Percentiles rank a stretch among this genome's conserved stretches.
Conservation (phyloP, 37 sponge, comb jelly and placozoan species). For the Geodia barretti region DNA sequence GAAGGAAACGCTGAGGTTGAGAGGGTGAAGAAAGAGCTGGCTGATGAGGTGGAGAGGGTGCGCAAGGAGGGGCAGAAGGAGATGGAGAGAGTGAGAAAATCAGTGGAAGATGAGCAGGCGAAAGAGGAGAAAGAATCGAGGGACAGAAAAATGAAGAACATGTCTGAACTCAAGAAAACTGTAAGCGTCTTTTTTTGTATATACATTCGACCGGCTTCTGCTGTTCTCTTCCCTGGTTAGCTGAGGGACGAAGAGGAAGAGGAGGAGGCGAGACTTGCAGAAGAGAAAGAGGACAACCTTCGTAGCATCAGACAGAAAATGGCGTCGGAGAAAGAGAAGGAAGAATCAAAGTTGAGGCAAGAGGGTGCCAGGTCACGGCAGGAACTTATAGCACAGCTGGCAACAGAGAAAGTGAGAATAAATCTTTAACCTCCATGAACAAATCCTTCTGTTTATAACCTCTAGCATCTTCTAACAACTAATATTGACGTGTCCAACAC, state of each 20-base stretch:
- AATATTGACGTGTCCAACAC: not conserved
- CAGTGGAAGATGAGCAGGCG: not conserved
- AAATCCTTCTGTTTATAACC: too few relatives aligned
- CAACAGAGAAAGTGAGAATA: conserved; percentile 17
- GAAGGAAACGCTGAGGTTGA: conserved; percentile 3
- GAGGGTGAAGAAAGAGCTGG: conserved; percentile 6
- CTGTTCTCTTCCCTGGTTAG: not conserved
- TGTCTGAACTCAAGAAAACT: not conserved
- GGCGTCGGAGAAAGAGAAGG: conserved; percentile 18
- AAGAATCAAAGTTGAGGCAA: conserved; percentile 25
- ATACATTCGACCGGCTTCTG: not conserved
- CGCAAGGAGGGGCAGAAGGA: not conserved
- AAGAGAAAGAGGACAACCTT: conserved; percentile 51
- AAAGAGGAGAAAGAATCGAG: not conserved
- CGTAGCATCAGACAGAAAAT: conserved; percentile 10
- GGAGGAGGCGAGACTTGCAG: conserved; percentile 65
- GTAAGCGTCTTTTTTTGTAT: too few relatives aligned
- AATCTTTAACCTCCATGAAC: not conserved
- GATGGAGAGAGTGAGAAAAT: not conserved
- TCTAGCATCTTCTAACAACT: not conserved
- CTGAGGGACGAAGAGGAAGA: conserved; percentile 64
- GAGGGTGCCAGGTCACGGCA: conserved; percentile 9
- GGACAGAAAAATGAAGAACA: not conserved
- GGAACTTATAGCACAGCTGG: conserved; percentile 8
- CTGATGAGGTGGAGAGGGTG: conserved; percentile 21